A percentile compares a stretch with the other conserved stretches of the same genome.
phyloP scores from a whole-genome alignment of 2,797 vertebrate species.

The Halcyon badia region DNA sequence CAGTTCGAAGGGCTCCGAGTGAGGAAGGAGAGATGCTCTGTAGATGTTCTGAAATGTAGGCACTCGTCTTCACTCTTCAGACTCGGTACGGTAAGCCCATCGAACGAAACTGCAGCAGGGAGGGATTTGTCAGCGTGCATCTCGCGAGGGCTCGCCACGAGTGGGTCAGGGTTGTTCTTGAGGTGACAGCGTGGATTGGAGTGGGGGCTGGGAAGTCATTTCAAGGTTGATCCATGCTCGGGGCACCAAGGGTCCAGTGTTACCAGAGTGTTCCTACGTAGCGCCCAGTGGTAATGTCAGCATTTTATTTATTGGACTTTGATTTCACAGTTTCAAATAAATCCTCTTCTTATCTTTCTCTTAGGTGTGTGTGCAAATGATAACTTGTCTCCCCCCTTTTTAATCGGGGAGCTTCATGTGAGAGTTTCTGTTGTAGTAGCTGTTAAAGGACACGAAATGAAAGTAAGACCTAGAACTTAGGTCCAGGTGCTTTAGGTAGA shows the following conservation, averaged over 20 bases:
- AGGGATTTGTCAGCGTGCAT: neutral
- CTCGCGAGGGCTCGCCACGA: neutral
- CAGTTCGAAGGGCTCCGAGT: neutral
- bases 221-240: neutral
- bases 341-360: constrained; percentile 18
- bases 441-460: neutral
- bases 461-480: neutral
- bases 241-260: neutral
- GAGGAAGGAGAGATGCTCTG: neutral
- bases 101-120: neutral
- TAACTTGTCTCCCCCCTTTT: neutral
- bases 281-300: neutral
- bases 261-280: neutral
- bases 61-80: neutral
- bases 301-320: constrained; percentile 34
- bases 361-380: neutral
- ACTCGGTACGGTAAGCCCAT: neutral
- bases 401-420: neutral
- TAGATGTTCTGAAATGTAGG: neutral
- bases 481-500: neutral
- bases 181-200: neutral
- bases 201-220: neutral
- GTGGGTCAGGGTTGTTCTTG: neutral
- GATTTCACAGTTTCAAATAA: constrained; percentile 61
- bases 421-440: neutral